A percentile compares a stretch with the other conserved stretches of the same genome.
Evolutionary conservation across 2,888 invertebrate species (phyloP).

Genomic region (Pegoplata infirma): DNA sequence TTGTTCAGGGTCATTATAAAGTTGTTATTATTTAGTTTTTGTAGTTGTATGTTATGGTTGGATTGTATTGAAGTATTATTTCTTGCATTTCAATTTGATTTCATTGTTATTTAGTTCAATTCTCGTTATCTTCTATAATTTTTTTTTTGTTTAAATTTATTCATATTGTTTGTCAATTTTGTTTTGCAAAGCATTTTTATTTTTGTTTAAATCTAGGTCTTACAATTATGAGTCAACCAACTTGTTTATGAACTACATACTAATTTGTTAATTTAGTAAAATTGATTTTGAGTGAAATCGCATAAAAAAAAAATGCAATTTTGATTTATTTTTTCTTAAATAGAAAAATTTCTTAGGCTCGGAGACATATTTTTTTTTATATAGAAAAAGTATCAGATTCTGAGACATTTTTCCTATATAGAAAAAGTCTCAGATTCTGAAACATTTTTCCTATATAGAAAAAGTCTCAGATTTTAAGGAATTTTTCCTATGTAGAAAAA

Average conservation of each 20-base stretch:
- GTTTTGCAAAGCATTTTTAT: background rate
- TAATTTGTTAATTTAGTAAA: background rate
- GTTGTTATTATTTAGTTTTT: slow-evolving; percentile 2
- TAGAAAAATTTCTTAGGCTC: background rate
- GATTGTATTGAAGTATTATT: slow-evolving; percentile 14
- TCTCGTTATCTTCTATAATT: background rate
- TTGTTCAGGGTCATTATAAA: slow-evolving; percentile 55
- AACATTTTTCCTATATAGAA: background rate
- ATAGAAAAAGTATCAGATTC: background rate
- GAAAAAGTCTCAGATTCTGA: background rate
- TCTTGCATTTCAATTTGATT: slow-evolving; percentile 39
- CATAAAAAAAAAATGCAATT: background rate
- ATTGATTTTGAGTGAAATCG: background rate
- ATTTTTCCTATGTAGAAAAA: background rate
- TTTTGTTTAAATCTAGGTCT: background rate
- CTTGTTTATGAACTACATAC: background rate
- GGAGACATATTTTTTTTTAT: background rate
- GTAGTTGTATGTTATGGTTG: slow-evolving; percentile 26
- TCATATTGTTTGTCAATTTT: no score
- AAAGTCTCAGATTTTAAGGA: background rate
- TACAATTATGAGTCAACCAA: background rate
- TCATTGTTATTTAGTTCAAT: background rate
- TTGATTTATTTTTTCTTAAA: background rate
- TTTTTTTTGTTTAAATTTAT: no score
- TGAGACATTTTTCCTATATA: background rate